These are phyloP conservation scores for Eurypyga helias DNA, from an alignment of 2,113 vertebrate genomes.

Conservation along the genomic window DNA sequence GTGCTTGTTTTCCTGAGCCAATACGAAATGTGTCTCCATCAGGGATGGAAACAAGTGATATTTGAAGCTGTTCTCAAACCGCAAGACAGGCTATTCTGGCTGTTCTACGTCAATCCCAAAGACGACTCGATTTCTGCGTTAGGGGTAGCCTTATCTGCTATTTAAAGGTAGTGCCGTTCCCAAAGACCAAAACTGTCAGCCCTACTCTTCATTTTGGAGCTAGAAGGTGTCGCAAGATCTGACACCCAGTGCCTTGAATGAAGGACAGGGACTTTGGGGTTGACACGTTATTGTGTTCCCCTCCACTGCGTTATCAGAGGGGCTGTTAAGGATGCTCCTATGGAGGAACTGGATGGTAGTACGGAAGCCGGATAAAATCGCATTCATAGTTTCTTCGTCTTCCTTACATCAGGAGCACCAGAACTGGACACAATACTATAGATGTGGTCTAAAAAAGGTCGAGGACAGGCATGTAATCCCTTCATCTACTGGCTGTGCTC, in stretches of 20 bases:
- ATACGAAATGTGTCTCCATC: neutral
- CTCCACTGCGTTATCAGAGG: too few relatives aligned
- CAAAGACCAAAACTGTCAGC: neutral
- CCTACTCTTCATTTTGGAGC: neutral
- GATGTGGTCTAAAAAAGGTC: neutral
- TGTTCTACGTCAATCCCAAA: neutral
- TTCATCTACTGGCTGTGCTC: too few relatives aligned
- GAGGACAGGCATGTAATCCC: neutral
- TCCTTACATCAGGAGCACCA: neutral
- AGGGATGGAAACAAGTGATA: neutral
- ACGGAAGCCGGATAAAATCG: neutral
- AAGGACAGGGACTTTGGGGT: neutral
- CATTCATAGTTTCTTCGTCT: neutral
- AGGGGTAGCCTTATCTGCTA: neutral
- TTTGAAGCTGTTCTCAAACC: conserved; percentile 2
- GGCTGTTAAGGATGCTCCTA: neutral
- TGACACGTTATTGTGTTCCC: neutral
- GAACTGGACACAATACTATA: neutral
- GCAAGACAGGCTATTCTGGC: neutral
- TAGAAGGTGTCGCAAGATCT: neutral
- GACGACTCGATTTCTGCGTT: neutral
- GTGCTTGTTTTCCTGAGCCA: neutral
- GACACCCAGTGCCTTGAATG: neutral
- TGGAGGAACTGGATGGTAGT: neutral
- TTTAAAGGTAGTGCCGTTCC: neutral